Conservation (phyloP, 2,113 vertebrate genomes). For the Electrona antarctica region DNA sequence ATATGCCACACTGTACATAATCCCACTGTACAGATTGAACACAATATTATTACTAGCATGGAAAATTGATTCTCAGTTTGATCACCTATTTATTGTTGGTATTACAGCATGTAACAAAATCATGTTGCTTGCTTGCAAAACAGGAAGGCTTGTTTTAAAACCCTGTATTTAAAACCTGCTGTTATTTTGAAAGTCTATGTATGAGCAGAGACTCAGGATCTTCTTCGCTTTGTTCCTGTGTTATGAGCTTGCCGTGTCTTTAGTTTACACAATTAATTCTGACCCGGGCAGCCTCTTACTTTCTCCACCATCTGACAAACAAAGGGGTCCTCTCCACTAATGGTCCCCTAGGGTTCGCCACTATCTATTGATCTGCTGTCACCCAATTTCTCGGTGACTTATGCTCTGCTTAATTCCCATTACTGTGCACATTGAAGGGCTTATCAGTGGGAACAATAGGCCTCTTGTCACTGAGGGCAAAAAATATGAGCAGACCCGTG, state of each 20-base stretch:
- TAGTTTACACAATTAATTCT: constrained; percentile 54
- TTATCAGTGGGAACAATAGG: constrained; percentile 74
- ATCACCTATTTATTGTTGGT: background rate
- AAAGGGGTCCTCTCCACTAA: constrained; percentile 73
- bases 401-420: constrained; percentile 75
- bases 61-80: background rate
- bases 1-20: constrained; percentile 18
- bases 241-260: constrained; percentile 35
- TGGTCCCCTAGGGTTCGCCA: constrained; percentile 66
- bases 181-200: constrained; percentile 28
- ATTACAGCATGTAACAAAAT: background rate
- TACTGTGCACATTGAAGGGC: constrained; percentile 73
- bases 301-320: constrained; percentile 62
- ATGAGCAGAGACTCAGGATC: constrained; percentile 29
- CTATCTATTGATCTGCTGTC: constrained; percentile 78
- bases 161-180: constrained; percentile 7
- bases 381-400: constrained; percentile 76
- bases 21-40: constrained; percentile 1
- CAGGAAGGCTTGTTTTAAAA: constrained; percentile 5
- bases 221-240: background rate
- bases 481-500: constrained; percentile 65
- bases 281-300: constrained; percentile 35
- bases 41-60: background rate
- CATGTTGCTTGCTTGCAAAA: background rate
- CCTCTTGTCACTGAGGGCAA: constrained; percentile 68